Evolutionary conservation across 1,140 invertebrate genomes (phyloP), one percentile per base, ranked within the genome.

Genomic region (Nasonia vitripennis): DNA sequence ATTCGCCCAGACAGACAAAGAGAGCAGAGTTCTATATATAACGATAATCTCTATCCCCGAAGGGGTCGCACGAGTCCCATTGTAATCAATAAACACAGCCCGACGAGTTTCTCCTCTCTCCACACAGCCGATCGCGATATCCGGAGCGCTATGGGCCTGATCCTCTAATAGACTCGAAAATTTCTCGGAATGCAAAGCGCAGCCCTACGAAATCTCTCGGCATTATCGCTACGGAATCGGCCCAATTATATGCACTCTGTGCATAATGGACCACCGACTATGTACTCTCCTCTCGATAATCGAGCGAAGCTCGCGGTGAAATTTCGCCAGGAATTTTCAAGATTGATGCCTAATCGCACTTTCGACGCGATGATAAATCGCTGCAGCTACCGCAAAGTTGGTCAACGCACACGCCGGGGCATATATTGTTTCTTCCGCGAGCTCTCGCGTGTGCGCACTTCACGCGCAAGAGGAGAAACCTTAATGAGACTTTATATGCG

Each of bases 171-270:
- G 70, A 31, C 70, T 71, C 6, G 9, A 34, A 71, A 71, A 71
- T 71, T 71, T 71, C 70, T 71, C 55, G 55, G 31, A 71, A 71
- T 34, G 70, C 70, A 71, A 34, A 71, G 70, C 27, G 70, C 27
- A 12, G 70, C 11, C 23, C 70, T 71, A 5, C 10, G 70, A 27
- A 70, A 70, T 70, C 51, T 55, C 68, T 70, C 23, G 7, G 23
- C 2, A 31, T 70, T 70, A 27, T 70, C 68, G 23, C 23, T 20
- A 23, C n/a, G 7, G 17, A 70, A 70, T 70, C 68, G 68, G 11
- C 4, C 68, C 68, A 71, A 71, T 71, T 71, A 71, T 71, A 71
- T 10, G 27, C 27, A 34, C 34, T 34, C 31, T n/a, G 2, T 27
- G 2, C 12, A 17, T 31, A 70, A 31, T 70, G 68, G 27, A 71